phyloP scores from a whole-genome alignment of 1,140 invertebrate genomes.

The Camponotus pennsylvanicus region DNA sequence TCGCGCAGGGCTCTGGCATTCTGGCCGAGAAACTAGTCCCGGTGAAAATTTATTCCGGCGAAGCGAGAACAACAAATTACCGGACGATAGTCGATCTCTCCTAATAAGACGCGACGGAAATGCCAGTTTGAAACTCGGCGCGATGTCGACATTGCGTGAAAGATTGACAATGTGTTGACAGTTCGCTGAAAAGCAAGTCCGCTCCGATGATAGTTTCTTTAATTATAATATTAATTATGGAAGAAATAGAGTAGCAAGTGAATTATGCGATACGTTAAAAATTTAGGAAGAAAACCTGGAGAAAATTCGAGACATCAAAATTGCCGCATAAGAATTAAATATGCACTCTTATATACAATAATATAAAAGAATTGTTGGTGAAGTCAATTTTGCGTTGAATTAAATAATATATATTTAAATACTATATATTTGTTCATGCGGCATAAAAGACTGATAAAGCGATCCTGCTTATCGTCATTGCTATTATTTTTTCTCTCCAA shows the following conservation, averaged over 20 bases:
- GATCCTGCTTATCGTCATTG: background rate
- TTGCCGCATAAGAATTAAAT: background rate
- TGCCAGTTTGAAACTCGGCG: slow-evolving; percentile 73
- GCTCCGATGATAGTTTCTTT: background rate
- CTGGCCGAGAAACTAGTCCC: slow-evolving; percentile 71
- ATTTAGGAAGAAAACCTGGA: background rate
- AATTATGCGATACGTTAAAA: background rate
- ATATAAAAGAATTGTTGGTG: background rate
- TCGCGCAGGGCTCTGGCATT: slow-evolving; percentile 7
- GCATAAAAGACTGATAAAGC: background rate
- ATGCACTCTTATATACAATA: background rate
- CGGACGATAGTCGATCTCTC: slow-evolving; percentile 82
- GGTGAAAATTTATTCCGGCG: slow-evolving; percentile 81
- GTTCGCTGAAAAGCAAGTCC: slow-evolving; percentile 26
- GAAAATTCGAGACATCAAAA: background rate
- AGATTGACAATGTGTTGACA: slow-evolving; percentile 72
- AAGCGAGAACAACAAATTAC: slow-evolving; percentile 85
- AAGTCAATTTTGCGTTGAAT: background rate
- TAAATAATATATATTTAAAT: background rate
- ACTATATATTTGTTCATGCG: background rate
- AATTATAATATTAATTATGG: slow-evolving; percentile 28
- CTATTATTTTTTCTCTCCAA: background rate
- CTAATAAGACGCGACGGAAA: slow-evolving; percentile 83
- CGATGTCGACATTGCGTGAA: slow-evolving; percentile 53
- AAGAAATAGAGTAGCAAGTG: background rate